These are phyloP conservation scores for Oreochromis tanganicae DNA, from an alignment of 2,113 vertebrate species.

Conservation along the genomic window DNA sequence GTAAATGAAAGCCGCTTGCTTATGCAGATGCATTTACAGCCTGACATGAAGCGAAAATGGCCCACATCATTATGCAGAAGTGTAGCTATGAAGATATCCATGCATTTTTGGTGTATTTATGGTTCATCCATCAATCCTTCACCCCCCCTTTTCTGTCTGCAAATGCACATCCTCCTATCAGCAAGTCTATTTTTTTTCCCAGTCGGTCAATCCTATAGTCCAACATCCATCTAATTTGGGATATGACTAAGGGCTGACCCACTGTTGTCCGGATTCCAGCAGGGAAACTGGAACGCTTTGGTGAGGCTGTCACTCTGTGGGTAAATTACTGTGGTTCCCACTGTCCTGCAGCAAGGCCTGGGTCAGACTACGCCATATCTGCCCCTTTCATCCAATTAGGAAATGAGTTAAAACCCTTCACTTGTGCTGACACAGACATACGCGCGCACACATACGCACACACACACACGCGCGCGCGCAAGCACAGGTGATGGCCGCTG, in stretches of 20 bases:
- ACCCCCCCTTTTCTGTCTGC: background rate
- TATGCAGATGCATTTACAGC: constrained; percentile 62
- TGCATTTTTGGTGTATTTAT: constrained; percentile 36
- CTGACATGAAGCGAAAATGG: constrained; percentile 42
- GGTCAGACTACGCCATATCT: constrained; percentile 55
- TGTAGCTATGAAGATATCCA: constrained; percentile 23
- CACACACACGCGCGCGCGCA: background rate
- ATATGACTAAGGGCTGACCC: constrained; percentile 10
- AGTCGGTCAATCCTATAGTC: constrained; percentile 40
- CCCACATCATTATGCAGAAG: constrained; percentile 29
- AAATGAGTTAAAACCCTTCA: constrained; percentile 64
- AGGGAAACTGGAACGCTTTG: constrained; percentile 27
- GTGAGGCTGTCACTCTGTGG: constrained; percentile 55
- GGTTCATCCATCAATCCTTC: constrained; percentile 30
- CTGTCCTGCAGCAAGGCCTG: constrained; percentile 54
- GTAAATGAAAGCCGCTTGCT: constrained; percentile 63
- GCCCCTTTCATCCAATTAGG: constrained; percentile 71
- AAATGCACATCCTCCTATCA: constrained; percentile 25
- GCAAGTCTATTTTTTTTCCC: background rate
- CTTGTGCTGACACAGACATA: constrained; percentile 45
- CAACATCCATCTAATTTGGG: constrained; percentile 25
- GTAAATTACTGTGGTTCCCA: constrained; percentile 58
- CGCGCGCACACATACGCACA: background rate
- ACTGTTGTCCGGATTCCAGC: constrained; percentile 10
- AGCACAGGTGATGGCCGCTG: constrained; percentile 15